Percentiles rank a stretch among this genome's conserved stretches.
Conservation (phyloP, 2,113 vertebrate genomes). For the Sisor rabdophorus region DNA sequence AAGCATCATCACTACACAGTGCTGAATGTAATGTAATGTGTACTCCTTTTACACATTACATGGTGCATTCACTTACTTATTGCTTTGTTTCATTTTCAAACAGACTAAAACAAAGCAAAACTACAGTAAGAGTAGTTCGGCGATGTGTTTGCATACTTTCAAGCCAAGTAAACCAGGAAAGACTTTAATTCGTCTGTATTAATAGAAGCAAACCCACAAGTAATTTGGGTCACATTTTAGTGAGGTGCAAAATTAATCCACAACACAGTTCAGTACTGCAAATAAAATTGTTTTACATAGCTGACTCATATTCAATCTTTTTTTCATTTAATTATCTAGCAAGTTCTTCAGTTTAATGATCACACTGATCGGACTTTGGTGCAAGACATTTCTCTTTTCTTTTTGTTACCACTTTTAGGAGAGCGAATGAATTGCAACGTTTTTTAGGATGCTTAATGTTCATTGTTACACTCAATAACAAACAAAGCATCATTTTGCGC, state of each 20-base stretch:
- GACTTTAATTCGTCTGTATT: neutral
- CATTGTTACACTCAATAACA: neutral
- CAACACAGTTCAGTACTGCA: too few species aligned
- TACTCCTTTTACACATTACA: neutral
- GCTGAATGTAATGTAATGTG: too few species aligned
- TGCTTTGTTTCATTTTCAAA: neutral
- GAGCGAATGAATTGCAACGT: too few species aligned
- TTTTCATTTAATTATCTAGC: too few species aligned
- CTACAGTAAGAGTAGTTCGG: neutral
- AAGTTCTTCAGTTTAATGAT: too few species aligned
- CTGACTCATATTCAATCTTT: too few species aligned
- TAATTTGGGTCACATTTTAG: neutral
- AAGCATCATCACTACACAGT: too few species aligned
- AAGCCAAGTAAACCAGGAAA: neutral
- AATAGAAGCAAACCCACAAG: neutral
- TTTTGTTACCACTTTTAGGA: too few species aligned
- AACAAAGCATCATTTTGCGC: neutral
- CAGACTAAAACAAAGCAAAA: neutral
- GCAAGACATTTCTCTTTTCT: too few species aligned
- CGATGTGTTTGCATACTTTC: neutral
- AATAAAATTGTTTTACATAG: too few species aligned
- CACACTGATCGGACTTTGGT: too few species aligned
- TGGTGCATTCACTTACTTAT: neutral
- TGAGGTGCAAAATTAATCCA: neutral
- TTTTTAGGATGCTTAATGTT: too few species aligned